phyloP scores from a whole-genome alignment of 1,140 invertebrate species.

The Drosophila sucinea region DNA sequence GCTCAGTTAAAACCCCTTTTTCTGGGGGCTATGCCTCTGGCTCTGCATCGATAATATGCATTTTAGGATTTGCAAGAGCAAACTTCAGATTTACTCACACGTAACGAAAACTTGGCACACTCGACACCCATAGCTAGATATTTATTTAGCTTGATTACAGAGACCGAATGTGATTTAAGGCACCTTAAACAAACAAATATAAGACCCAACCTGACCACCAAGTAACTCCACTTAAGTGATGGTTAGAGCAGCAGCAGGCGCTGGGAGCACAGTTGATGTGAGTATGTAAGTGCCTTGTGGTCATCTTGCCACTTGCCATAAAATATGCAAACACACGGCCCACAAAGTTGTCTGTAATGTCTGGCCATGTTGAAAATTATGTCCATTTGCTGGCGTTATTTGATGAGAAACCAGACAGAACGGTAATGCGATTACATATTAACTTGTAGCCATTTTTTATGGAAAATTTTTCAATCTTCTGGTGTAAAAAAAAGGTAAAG shows the following conservation, averaged over 20 bases:
- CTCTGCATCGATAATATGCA: neutral
- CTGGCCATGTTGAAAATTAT: slow-evolving; percentile 25
- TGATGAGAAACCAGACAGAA: neutral
- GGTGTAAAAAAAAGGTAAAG: no score
- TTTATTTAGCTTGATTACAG: slow-evolving; percentile 79
- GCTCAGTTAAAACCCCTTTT: neutral
- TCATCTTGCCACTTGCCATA: slow-evolving; percentile 33
- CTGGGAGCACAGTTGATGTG: neutral
- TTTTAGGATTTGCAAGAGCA: neutral
- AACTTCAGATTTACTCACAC: slow-evolving; percentile 54
- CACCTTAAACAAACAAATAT: slow-evolving; percentile 64
- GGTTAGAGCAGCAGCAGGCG: neutral
- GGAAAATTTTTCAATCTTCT: no score
- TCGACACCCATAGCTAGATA: slow-evolving; percentile 41
- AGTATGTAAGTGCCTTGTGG: slow-evolving; percentile 30
- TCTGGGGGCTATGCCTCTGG: neutral
- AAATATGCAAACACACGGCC: slow-evolving; percentile 63
- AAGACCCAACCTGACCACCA: slow-evolving; percentile 29
- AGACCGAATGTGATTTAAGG: slow-evolving; percentile 73
- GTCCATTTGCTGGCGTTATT: slow-evolving; percentile 14
- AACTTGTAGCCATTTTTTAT: neutral
- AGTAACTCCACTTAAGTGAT: neutral
- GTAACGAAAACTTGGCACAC: slow-evolving; percentile 62
- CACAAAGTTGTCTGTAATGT: slow-evolving; percentile 27
- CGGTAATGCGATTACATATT: neutral